These are phyloP conservation scores for Cottus gobio DNA, from an alignment of 2,113 vertebrate species.

Conservation along the genomic window DNA sequence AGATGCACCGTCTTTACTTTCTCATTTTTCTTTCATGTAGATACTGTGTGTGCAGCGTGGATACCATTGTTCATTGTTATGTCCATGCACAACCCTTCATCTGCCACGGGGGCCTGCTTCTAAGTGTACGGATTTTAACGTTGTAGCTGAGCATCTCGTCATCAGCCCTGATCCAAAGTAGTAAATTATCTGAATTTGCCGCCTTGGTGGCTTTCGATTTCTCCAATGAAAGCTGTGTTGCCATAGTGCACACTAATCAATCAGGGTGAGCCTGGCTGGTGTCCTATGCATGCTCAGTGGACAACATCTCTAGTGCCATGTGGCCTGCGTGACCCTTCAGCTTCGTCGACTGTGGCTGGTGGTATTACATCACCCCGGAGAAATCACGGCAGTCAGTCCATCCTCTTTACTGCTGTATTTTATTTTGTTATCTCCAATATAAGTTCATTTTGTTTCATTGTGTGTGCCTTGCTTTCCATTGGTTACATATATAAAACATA, in stretches of 20 bases:
- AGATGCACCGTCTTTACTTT: conserved; percentile 27
- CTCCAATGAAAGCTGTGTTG: conserved; percentile 49
- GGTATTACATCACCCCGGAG: neutral
- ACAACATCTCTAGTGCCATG: conserved; percentile 71
- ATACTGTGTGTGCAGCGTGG: conserved; percentile 50
- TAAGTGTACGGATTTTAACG: conserved; percentile 19
- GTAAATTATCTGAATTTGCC: conserved; percentile 19
- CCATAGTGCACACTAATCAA: conserved; percentile 54
- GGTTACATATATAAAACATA: neutral
- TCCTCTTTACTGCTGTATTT: conserved; percentile 7
- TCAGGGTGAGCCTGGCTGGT: conserved; percentile 44
- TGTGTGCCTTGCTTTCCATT: conserved; percentile 55
- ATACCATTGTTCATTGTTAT: conserved; percentile 40
- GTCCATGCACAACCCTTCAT: conserved; percentile 44
- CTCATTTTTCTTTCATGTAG: conserved; percentile 36
- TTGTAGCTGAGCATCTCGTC: conserved; percentile 25
- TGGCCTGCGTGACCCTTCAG: conserved; percentile 54
- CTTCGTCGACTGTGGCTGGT: conserved; percentile 41
- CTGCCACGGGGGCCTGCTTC: conserved; percentile 44
- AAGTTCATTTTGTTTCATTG: conserved; percentile 27
- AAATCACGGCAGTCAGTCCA: conserved; percentile 12
- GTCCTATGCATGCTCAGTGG: conserved; percentile 41
- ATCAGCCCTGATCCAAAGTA: conserved; percentile 10
- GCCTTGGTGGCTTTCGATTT: conserved; percentile 36
- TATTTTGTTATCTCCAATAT: conserved; percentile 11